A percentile compares a stretch with the other conserved stretches of the same genome.
Evolutionary conservation across 2,888 invertebrate genomes (phyloP).

Genomic region (Pterostichus niger): DNA sequence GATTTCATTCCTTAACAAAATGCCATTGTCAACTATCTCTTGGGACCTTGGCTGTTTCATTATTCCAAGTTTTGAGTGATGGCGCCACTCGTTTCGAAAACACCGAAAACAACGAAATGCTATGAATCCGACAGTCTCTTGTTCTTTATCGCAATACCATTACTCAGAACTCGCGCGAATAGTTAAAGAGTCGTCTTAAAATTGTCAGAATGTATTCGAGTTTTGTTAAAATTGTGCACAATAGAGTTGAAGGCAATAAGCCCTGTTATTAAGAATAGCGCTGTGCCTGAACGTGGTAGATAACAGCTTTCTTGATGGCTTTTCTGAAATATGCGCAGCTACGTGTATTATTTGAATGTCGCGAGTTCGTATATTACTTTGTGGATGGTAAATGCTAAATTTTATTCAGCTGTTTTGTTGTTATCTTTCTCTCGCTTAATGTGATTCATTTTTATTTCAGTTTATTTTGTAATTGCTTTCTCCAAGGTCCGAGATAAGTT

Average conservation of each 20-base stretch:
- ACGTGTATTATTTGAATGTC: constrained; percentile 59
- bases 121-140: constrained; percentile 42
- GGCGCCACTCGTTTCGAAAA: constrained; percentile 30
- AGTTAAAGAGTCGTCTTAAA: constrained; percentile 66
- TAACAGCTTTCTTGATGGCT: constrained; percentile 63
- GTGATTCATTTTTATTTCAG: constrained; percentile 33
- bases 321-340: constrained; percentile 59
- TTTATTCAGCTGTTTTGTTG: constrained; percentile 35
- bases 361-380: constrained; percentile 56
- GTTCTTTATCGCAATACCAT: constrained; percentile 63
- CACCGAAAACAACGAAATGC: constrained; percentile 1
- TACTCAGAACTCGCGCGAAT: constrained; percentile 50
- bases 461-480: constrained; percentile 33
- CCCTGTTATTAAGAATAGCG: constrained; percentile 65
- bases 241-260: constrained; percentile 63
- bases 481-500: constrained; percentile 14
- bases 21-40: constrained; percentile 15
- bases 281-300: constrained; percentile 51
- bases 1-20: constrained; percentile 30
- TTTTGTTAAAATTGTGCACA: constrained; percentile 59
- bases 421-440: constrained; percentile 33
- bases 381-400: not conserved
- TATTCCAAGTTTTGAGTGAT: constrained; percentile 40
- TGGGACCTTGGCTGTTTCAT: constrained; percentile 29
- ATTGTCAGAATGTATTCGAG: constrained; percentile 66